Evolutionary conservation across 2,113 vertebrate genomes (phyloP), one percentile per base, ranked within the genome.

Genomic region (Anarrhichthys ocellatus): DNA sequence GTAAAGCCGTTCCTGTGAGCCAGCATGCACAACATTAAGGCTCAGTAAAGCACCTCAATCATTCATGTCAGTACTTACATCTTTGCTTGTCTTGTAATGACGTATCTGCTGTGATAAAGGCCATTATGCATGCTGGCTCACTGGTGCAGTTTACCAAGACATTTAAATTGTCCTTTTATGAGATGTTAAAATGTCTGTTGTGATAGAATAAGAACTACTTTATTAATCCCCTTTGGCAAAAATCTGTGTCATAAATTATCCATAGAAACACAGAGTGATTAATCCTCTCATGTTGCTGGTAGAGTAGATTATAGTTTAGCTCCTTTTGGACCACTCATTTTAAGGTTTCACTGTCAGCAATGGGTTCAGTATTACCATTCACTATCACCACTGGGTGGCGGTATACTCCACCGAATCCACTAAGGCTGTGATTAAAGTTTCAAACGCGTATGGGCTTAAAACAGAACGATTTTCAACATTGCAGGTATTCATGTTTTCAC

Each of bases 351-450:
- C n/a, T 36, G 17, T 50, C 64, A 62, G 65, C 24, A 54, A 1
- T 20, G 14, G 13, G 29, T 14, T 42, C 9, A 56, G 11, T 24
- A 9, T 34, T 18, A 73, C 6, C 0, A 46, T 61, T 75, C 54
- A 80, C 10, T 32, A 1, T 34, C 20, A 74, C 93, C 94, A 91
- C 89, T 81, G 14, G 93, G 89, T 86, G 94, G 93, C 76, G 22
- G n/a, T 76, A 81, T 69, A 88, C 87, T 42, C 92, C 92, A 89
- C 24, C 15, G 62, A 42, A 89, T 76, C 36, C 14, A 71, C 56
- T n/a, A 10, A 34, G 17, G 32, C 48, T n/a, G 7, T 9, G n/a
- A 13, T 36, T n/a, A 48, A 44, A 40, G 15, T 44, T 68, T 69
- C 5, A 24, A 40, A 62, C 34, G 8, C 17, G 48, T 58, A 2